phyloP scores from a whole-genome alignment of 2,888 invertebrate genomes.

The Lissocephala sabroskyi region DNA sequence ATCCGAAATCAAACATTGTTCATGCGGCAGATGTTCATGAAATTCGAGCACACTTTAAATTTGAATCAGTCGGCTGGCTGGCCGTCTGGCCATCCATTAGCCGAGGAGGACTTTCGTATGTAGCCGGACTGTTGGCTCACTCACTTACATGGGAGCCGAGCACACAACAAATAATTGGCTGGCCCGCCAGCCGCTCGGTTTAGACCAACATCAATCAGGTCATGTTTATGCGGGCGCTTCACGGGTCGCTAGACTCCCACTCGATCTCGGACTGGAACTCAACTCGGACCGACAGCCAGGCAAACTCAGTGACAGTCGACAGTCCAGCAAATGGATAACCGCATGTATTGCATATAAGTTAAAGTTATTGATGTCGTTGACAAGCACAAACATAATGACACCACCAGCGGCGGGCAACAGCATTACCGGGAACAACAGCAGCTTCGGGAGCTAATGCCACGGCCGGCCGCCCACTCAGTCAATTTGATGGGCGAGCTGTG shows the following conservation, averaged over 20 bases:
- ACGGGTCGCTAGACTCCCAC: background rate
- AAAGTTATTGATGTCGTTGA: slow-evolving; percentile 17
- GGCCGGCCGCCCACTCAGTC: too few relatives aligned
- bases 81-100: slow-evolving; percentile 14
- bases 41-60: background rate
- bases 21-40: too few relatives aligned
- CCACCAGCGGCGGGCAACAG: background rate
- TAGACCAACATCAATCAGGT: slow-evolving; percentile 41
- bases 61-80: background rate
- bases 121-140: slow-evolving; percentile 19
- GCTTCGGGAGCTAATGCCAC: too few relatives aligned
- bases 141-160: slow-evolving; percentile 13
- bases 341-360: slow-evolving; percentile 12
- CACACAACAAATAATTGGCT: slow-evolving; percentile 39
- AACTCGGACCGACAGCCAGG: background rate
- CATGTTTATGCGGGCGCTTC: slow-evolving; percentile 35
- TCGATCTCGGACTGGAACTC: background rate
- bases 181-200: too few relatives aligned
- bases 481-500: too few relatives aligned
- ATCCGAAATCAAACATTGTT: background rate
- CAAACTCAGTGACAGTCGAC: too few relatives aligned
- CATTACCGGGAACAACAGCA: background rate
- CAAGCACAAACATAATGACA: slow-evolving; percentile 6
- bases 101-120: too few relatives aligned
- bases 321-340: too few relatives aligned